These are phyloP conservation scores for Lanistes nyassanus DNA, from an alignment of 1,140 invertebrate genomes.

Conservation along the genomic window DNA sequence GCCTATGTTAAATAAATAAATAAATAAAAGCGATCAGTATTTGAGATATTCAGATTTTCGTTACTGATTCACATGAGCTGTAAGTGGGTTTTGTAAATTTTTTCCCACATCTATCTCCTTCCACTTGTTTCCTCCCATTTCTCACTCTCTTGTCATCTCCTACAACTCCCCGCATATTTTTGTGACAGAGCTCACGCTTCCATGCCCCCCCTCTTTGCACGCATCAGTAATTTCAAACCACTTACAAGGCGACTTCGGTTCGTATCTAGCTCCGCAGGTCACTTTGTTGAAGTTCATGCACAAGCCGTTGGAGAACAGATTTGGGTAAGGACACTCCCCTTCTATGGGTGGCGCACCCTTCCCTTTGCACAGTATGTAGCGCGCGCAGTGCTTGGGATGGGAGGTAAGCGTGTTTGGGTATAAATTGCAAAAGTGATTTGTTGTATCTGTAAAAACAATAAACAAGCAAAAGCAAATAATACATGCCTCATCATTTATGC, in stretches of 20 bases:
- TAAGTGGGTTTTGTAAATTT: not conserved
- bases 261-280: constrained; percentile 39
- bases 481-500: too few relatives aligned
- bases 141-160: constrained; percentile 1
- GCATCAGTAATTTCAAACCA: not conserved
- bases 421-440: constrained; percentile 6
- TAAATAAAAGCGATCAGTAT: not conserved
- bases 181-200: too few relatives aligned
- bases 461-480: not conserved
- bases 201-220: not conserved
- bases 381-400: constrained; percentile 25
- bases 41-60: too few relatives aligned
- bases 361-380: constrained; percentile 18
- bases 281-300: constrained; percentile 48
- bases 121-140: not conserved
- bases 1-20: constrained; percentile 12
- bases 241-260: constrained; percentile 35
- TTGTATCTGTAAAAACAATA: constrained; percentile 16
- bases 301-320: constrained; percentile 37
- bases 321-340: constrained; percentile 53
- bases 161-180: too few relatives aligned
- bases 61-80: too few relatives aligned
- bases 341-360: not conserved
- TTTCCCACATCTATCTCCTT: not conserved
- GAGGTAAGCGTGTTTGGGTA: constrained; percentile 8